These are phyloP conservation scores for Anniella stebbinsi DNA, from an alignment of 2,797 vertebrate genomes.

Conservation along the genomic window DNA sequence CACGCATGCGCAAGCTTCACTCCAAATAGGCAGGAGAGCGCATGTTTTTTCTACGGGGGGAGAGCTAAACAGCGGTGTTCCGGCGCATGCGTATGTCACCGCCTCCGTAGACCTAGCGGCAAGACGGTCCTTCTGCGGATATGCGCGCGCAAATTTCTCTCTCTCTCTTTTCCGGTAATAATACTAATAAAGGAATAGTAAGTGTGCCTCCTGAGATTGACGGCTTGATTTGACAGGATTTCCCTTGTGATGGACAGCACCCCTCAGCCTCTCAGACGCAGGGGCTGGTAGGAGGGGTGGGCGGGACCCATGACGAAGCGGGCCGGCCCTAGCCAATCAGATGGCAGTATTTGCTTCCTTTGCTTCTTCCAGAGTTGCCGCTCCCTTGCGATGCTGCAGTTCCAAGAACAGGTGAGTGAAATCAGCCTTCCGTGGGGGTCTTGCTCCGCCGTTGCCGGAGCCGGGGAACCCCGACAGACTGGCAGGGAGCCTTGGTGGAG, in stretches of 20 bases:
- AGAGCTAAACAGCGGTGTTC: fast-evolving
- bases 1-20: not conserved
- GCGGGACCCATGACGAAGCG: not conserved
- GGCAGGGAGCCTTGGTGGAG: not conserved
- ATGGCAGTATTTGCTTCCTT: not conserved
- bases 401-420: conserved; percentile 44
- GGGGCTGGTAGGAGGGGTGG: not conserved
- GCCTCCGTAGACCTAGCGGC: fast-evolving
- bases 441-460: too few relatives aligned
- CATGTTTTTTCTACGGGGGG: not conserved
- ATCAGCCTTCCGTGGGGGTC: not conserved
- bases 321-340: not conserved
- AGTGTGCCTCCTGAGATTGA: not conserved
- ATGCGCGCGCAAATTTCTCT: not conserved
- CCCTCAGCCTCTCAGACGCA: not conserved
- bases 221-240: not conserved
- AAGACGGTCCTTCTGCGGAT: too few relatives aligned
- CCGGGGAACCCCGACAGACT: not conserved
- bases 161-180: not conserved
- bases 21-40: fast-evolving
- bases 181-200: too few relatives aligned
- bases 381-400: not conserved
- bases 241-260: not conserved
- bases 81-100: not conserved
- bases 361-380: not conserved